Base-by-base conservation (phyloP, 1,140 invertebrate genomes). In the Aricia agestis region DNA sequence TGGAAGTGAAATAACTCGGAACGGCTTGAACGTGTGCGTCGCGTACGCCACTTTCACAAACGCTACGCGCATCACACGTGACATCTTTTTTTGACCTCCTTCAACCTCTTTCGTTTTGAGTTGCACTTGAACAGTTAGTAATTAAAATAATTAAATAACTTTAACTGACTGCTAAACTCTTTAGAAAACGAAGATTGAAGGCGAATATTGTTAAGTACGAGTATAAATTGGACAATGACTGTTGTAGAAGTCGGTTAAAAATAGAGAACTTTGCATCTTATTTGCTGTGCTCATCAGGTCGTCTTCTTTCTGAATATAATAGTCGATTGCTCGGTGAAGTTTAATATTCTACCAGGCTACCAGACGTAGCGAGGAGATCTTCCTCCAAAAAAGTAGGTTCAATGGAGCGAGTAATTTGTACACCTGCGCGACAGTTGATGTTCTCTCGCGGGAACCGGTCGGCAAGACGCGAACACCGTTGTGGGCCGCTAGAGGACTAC, bases 31-130 rank as follows among this genome's bases (percentile, higher is more conserved):
- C 79, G 76, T 78, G 78, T 81, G 80, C 78, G 76, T 72, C 74
- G 42, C 68, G 74, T 68, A 82, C 80, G 78, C 75, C 78, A 90
- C 86, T 87, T 88, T 90, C 86, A 83, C 87, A 63, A 63, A 17
- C 18, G 59, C 83, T 72, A 71, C 76, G 66, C 80, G 76, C 80
- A 81, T 86, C 83, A 82, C 80, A 80, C 76, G 72, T 88, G 86
- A 81, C 82, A 90, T 82, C 85, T 76, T 84, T 85, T 82, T 82
- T 78, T 74, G 82, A 74, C 74, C 81, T 78, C 36, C 67, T 75
- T 72, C 65, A 42, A 19, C 57, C 32, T 69, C 69, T 58, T 70
- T 70, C 52, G 59, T 63, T 69, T 72, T 59, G 57, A 61, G 45
- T 9, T 41, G 67, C 61, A 25, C 57, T 72, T 69, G 41, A 66